These are phyloP conservation scores for Apteryx owenii DNA, from an alignment of 2,113 vertebrate species.

Conservation along the genomic window DNA sequence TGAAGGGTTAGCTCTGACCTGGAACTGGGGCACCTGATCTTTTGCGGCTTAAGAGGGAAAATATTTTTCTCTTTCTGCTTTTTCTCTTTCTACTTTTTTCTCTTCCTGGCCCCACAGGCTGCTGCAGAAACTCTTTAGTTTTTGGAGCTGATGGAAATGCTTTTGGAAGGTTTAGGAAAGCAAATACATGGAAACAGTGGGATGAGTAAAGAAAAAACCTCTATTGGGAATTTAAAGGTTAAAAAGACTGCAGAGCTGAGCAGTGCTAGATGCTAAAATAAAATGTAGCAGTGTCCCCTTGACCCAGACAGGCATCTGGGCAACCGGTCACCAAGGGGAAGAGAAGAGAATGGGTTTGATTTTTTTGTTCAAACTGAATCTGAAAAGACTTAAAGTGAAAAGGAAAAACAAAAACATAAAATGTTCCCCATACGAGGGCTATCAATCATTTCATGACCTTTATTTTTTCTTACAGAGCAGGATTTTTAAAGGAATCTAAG, in stretches of 20 bases:
- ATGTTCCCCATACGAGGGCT: conserved; percentile 3
- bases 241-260: background rate
- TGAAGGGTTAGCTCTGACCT: background rate
- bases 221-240: background rate
- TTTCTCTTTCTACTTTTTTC: background rate
- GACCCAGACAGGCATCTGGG: conserved; percentile 50
- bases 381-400: conserved; percentile 33
- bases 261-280: background rate
- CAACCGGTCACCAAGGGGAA: conserved; percentile 25
- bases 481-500: background rate
- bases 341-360: conserved; percentile 3
- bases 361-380: background rate
- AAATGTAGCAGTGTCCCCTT: background rate
- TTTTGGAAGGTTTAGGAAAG: background rate
- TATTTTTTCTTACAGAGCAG: background rate
- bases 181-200: background rate
- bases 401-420: background rate
- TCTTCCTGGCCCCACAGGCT: background rate
- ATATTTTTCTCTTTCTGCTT: background rate
- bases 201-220: background rate
- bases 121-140: background rate
- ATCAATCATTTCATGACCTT: conserved; percentile 18
- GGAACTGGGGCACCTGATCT: background rate
- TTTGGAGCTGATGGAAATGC: background rate
- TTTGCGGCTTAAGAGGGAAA: background rate